Percentiles rank a stretch among this genome's conserved stretches.
Evolutionary conservation across 2,888 invertebrate species (phyloP).

Genomic region (Drosophila pullipes): DNA sequence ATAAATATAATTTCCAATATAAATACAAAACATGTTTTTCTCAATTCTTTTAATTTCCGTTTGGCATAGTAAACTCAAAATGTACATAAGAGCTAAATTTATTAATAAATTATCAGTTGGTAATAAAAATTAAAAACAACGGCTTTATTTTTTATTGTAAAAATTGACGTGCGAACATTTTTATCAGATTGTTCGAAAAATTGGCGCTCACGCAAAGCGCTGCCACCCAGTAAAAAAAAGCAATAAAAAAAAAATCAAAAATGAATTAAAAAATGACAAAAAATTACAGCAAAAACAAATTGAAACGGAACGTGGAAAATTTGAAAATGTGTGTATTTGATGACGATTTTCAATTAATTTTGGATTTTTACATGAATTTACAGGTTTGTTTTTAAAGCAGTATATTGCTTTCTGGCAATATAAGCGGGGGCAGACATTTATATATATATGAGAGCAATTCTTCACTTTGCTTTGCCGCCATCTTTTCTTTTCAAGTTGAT

Average conservation of each 20-base stretch:
- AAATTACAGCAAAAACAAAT: neutral
- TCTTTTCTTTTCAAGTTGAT: constrained; percentile 47
- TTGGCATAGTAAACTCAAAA: neutral
- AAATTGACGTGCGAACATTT: neutral
- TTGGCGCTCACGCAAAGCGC: neutral
- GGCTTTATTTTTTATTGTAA: neutral
- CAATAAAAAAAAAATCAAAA: neutral
- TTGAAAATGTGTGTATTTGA: constrained; percentile 2
- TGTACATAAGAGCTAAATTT: neutral
- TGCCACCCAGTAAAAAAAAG: constrained; percentile 21
- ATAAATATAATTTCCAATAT: constrained; percentile 1
- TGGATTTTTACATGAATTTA: neutral
- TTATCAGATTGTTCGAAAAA: neutral
- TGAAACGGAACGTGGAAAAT: neutral
- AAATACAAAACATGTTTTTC: neutral
- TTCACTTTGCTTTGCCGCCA: constrained; percentile 18
- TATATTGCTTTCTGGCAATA: neutral
- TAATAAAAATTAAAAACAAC: neutral
- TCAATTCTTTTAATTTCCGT: neutral
- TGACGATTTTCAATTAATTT: neutral
- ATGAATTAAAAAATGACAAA: constrained; percentile 20
- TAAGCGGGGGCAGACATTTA: neutral
- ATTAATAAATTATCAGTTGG: neutral
- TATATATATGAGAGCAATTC: constrained; percentile 25
- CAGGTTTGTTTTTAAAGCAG: neutral